Percentiles rank a stretch among this genome's conserved stretches.
Evolutionary conservation across 2,797 vertebrate genomes (phyloP).

Genomic region (Diplodus puntazzo): DNA sequence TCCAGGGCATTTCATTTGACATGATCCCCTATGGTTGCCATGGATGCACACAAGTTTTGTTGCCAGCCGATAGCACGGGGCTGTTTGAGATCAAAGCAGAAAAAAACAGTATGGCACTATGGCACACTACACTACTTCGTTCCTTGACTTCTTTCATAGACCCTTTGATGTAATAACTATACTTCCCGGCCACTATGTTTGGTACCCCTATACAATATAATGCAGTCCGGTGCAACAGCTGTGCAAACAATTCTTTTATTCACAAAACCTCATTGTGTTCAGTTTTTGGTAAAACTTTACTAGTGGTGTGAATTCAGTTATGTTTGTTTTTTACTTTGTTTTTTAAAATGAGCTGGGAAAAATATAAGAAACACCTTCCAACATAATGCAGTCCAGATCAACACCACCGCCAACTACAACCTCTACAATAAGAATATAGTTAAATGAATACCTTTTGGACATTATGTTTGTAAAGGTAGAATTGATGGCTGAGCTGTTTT

Average conservation of each 20-base stretch:
- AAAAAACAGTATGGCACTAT: neutral
- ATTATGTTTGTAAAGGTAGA: neutral
- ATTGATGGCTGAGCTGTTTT: neutral
- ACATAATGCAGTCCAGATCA: neutral
- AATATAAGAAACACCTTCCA: neutral
- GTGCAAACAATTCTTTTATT: too few relatives aligned
- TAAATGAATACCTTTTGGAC: neutral
- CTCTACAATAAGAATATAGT: neutral
- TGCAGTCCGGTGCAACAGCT: neutral
- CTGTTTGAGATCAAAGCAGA: conserved; percentile 19
- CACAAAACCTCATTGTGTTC: too few relatives aligned
- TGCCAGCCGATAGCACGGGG: conserved; percentile 2
- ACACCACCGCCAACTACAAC: neutral
- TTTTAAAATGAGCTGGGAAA: neutral
- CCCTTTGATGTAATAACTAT: neutral
- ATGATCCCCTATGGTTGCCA: conserved; percentile 28
- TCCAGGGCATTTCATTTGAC: conserved; percentile 23
- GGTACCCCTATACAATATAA: neutral
- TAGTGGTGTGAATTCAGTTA: too few relatives aligned
- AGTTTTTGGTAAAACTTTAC: too few relatives aligned
- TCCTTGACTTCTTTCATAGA: neutral
- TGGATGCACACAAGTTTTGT: conserved; percentile 19
- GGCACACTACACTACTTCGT: neutral
- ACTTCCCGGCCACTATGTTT: neutral
- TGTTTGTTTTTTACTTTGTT: too few relatives aligned